Evolutionary conservation across 1,140 invertebrate species (phyloP).

Genomic region (Diabrotica undecimpunctata): DNA sequence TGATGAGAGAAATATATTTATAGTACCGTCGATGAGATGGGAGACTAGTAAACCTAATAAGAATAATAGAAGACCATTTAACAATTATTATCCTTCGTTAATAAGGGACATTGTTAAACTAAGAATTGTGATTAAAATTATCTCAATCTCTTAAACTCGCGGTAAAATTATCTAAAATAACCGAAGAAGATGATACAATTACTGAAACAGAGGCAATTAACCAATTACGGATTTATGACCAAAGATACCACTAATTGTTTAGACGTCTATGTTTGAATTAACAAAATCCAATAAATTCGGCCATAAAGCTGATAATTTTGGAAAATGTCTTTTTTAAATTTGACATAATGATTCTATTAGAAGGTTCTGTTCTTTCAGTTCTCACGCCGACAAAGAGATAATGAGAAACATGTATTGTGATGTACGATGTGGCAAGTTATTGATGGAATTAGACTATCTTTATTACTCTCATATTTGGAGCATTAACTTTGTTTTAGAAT

Average conservation of each 20-base stretch:
- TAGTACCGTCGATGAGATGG: no score
- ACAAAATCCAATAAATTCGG: neutral
- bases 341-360: conserved; percentile 2
- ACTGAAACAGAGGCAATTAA: conserved; percentile 2
- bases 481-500: neutral
- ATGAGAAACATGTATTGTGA: neutral
- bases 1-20: no score
- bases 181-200: neutral
- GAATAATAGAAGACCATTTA: no score
- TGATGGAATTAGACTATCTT: neutral
- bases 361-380: neutral
- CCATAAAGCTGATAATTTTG: neutral
- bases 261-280: neutral
- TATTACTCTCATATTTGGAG: neutral
- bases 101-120: no score
- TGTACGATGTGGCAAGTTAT: neutral
- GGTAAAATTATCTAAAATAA: no score
- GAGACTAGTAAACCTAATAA: no score
- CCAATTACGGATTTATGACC: neutral
- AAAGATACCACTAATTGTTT: neutral
- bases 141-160: no score
- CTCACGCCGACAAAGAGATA: neutral
- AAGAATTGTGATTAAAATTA: no score
- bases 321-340: neutral
- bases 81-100: no score